Percentiles rank a stretch among this genome's conserved stretches.
phyloP scores from a whole-genome alignment of 92 coral and sea anemone species.

The Blastomussa wellsi region DNA sequence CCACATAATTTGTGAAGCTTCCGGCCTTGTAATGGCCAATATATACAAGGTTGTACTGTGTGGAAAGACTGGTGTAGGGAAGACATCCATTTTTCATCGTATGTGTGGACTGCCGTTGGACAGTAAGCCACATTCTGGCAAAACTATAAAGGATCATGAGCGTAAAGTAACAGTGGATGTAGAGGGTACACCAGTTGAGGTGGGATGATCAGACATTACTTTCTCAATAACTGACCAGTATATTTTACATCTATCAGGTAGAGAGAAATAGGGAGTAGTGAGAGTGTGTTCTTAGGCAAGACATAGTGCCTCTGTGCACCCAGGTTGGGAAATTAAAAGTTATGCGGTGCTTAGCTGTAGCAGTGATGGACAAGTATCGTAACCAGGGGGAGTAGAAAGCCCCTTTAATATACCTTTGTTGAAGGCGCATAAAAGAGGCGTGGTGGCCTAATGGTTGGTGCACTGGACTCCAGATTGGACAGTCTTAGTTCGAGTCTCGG shows the following conservation, averaged over 20 bases:
- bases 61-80: constrained; percentile 60
- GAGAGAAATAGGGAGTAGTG: neutral
- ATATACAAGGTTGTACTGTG: constrained; percentile 53
- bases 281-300: too few species aligned
- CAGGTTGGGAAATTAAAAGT: too few species aligned
- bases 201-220: neutral
- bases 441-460: too few species aligned
- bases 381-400: too few species aligned
- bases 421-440: too few species aligned
- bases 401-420: too few species aligned
- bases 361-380: too few species aligned
- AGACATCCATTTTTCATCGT: constrained; percentile 53
- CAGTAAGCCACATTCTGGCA: neutral
- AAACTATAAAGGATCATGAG: constrained; percentile 17
- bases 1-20: too few species aligned
- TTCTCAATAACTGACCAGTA: neutral
- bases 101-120: constrained; percentile 29
- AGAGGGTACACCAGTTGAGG: constrained; percentile 14
- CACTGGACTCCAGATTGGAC: too few species aligned
- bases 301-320: too few species aligned
- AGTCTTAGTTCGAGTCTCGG: too few species aligned
- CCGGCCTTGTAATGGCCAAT: constrained; percentile 12
- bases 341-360: too few species aligned
- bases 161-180: constrained; percentile 7
- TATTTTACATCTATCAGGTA: neutral